Conservation (phyloP, 1,140 invertebrate genomes). For the Alviniconcha marisindica region DNA sequence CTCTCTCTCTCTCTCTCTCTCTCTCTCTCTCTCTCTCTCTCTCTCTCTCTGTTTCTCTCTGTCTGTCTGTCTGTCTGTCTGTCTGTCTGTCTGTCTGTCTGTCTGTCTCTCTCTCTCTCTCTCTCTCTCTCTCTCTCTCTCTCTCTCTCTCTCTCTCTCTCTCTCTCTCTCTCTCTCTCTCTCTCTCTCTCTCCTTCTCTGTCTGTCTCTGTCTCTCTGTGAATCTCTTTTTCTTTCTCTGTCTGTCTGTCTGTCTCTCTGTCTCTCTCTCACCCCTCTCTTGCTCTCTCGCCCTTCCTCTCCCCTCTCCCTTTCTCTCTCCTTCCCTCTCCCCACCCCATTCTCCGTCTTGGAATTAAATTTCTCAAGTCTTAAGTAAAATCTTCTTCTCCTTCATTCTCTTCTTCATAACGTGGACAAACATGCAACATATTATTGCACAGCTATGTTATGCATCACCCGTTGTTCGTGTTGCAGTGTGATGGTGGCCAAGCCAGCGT, state of each 20-base stretch:
- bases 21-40: neutral
- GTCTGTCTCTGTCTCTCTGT: neutral
- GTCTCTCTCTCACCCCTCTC: neutral
- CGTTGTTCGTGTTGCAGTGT: constrained; percentile 61
- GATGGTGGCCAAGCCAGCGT: constrained; percentile 70
- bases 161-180: neutral
- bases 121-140: neutral
- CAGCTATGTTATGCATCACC: too few species aligned
- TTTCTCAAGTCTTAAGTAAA: too few species aligned
- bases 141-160: neutral
- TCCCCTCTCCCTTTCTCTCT: neutral
- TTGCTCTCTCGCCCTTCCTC: neutral
- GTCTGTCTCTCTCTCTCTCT: neutral
- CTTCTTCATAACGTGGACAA: too few species aligned
- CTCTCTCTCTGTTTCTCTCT: too few species aligned
- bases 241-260: neutral
- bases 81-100: constrained; percentile 14
- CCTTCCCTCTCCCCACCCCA: too few species aligned
- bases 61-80: neutral
- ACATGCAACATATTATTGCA: too few species aligned
- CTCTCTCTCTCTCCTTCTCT: neutral
- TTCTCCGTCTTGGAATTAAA: too few species aligned
- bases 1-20: neutral
- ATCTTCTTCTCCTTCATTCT: too few species aligned
- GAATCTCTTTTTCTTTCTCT: neutral